A percentile compares a stretch with the other conserved stretches of the same genome.
phyloP scores from a whole-genome alignment of 2,113 vertebrate genomes.

The Grallaria varia region DNA sequence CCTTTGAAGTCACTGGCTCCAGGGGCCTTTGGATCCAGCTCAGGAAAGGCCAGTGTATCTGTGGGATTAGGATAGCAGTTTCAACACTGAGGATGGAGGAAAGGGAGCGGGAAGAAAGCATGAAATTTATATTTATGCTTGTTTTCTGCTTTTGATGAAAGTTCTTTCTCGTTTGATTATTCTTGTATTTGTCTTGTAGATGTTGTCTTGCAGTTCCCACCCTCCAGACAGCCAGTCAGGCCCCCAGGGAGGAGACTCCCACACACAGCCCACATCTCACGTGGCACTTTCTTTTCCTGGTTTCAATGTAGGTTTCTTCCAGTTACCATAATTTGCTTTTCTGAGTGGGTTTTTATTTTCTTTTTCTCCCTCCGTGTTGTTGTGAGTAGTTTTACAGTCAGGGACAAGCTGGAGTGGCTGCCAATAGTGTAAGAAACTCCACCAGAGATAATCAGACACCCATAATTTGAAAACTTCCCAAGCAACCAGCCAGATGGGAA shows the following conservation, averaged over 20 bases:
- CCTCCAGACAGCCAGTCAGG: neutral
- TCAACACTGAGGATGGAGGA: neutral
- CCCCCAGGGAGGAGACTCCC: neutral
- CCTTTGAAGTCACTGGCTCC: neutral
- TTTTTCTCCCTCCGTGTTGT: neutral
- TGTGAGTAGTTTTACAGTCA: conserved; percentile 9
- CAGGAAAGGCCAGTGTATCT: neutral
- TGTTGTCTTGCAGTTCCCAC: neutral
- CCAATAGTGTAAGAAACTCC: conserved; percentile 7
- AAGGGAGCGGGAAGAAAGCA: neutral
- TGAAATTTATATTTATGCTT: neutral
- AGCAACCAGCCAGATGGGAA: neutral
- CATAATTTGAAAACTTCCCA: neutral
- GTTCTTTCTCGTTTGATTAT: neutral
- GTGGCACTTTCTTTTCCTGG: neutral
- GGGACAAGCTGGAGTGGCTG: neutral
- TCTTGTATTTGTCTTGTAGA: neutral
- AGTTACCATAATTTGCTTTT: neutral
- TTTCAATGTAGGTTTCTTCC: neutral
- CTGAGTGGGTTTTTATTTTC: conserved; percentile 26
- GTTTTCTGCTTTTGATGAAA: neutral
- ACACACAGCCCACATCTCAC: neutral
- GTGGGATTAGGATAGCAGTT: neutral
- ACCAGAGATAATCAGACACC: neutral
- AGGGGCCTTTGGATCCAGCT: neutral